phyloP scores from a whole-genome alignment of 2,797 vertebrate species.

The Aplochiton taeniatus region DNA sequence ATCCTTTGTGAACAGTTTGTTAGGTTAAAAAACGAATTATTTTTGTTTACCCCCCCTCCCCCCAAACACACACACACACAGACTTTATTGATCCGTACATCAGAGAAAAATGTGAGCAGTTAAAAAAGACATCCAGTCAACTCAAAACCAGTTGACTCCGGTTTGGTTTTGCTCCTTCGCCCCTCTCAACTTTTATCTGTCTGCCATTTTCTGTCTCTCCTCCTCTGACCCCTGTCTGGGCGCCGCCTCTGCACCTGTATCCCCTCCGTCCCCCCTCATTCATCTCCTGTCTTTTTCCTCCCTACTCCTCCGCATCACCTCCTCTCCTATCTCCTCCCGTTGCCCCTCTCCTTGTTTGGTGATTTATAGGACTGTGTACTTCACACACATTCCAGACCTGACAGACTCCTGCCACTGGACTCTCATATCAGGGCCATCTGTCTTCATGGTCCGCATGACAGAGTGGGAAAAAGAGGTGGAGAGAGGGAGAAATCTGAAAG shows the following conservation, averaged over 20 bases:
- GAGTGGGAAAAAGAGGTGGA: too few relatives aligned
- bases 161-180: too few relatives aligned
- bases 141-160: too few relatives aligned
- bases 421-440: neutral
- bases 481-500: neutral
- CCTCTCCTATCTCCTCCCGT: neutral
- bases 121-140: too few relatives aligned
- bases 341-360: neutral
- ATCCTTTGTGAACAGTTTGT: too few relatives aligned
- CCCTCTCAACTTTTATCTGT: neutral
- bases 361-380: conserved; percentile 2
- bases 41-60: too few relatives aligned
- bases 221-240: conserved; percentile 1
- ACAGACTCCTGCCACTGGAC: neutral
- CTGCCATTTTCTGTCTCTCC: neutral
- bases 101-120: too few relatives aligned
- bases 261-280: neutral
- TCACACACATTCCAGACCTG: conserved; percentile 8
- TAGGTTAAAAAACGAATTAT: too few relatives aligned
- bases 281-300: neutral
- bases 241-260: conserved; percentile 1
- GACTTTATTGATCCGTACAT: too few relatives aligned
- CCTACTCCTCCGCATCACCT: neutral
- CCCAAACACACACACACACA: too few relatives aligned
- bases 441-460: neutral